Evolutionary conservation across 1,140 invertebrate species (phyloP).

Genomic region (Drosophila pruinosa): DNA sequence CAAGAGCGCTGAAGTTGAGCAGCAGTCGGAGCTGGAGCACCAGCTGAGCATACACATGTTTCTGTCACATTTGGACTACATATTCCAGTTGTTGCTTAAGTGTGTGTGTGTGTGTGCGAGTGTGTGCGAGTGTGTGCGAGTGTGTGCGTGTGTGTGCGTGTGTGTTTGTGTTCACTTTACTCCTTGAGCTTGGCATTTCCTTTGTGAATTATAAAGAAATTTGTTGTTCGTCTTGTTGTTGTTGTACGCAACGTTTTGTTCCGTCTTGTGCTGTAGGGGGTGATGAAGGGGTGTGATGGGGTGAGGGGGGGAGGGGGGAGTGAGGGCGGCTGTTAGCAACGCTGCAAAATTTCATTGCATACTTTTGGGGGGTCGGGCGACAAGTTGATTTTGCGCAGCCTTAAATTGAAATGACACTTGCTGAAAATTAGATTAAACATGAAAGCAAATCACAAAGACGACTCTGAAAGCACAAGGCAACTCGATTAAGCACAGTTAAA

Average conservation of each 20-base stretch:
- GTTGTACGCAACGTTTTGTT: conserved; percentile 44
- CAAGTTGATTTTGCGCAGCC: conserved; percentile 16
- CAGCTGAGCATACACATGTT: conserved; percentile 77
- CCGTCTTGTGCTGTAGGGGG: conserved; percentile 7
- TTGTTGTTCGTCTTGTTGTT: conserved; percentile 47
- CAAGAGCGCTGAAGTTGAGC: background rate
- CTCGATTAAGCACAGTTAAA: background rate
- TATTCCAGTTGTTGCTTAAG: conserved; percentile 20
- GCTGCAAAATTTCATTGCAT: conserved; percentile 52
- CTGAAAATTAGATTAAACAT: conserved; percentile 5
- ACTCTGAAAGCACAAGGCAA: background rate
- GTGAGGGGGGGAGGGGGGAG: conserved; percentile 3
- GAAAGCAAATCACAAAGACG: background rate
- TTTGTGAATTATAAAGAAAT: conserved; percentile 81
- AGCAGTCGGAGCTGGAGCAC: conserved; percentile 15
- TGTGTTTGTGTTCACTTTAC: conserved; percentile 37
- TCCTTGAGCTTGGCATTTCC: conserved; percentile 68
- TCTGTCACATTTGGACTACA: conserved; percentile 74
- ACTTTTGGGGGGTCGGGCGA: conserved; percentile 51
- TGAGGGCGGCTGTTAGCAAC: conserved; percentile 4
- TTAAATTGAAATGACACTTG: conserved; percentile 8
- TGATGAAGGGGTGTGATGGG: too few species aligned
- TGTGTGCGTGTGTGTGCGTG: conserved; percentile 28
- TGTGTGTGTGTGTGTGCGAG: conserved; percentile 24
- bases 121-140: conserved; percentile 21